Evolutionary conservation across 2,888 invertebrate species (phyloP), one percentile per base, ranked within the genome.

Genomic region (Tiliacea citrago): DNA sequence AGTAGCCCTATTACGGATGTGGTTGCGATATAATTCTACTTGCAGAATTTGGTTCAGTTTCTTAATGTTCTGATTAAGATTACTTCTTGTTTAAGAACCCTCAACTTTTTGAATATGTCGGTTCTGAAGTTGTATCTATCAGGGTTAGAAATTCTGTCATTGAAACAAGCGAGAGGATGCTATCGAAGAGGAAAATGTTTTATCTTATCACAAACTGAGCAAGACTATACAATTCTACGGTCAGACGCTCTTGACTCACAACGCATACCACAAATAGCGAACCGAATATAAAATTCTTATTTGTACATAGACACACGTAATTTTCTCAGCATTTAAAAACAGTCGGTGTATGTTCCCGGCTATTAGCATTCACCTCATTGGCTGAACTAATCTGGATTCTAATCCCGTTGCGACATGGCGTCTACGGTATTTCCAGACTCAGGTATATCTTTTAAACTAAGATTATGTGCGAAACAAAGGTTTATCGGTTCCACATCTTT

Each of bases 341-440:
- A 83, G 80, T 77, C 60, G n/a, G 81, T 79, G 78, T 79, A 75
- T 71, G 81, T 83, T 74, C 66, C 73, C 77, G 45, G 65, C 77
- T 75, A 91, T 95, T 93, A 92, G 88, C 88, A 95, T 95, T 93
- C 95, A 88, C 81, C 87, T 90, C 94, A 91, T 88, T 80, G 86
- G 79, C 79, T 84, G 82, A 86, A 90, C 93, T 94, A 94, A 95
- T 95, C 93, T 93, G 91, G 92, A 95, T 95, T 95, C 95, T 94
- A 93, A 93, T 88, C 92, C 92, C 92, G 95, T 95, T 91, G 89
- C 88, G 83, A 87, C 88, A 84, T 86, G 86, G 88, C 90, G 89
- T 92, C 91, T 92, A 89, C 85, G 92, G 92, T 92, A 92, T 93
- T 94, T 91, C 93, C 92, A 93, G 86, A 86, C 88, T 81, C 81